Evolutionary conservation across 2,797 vertebrate genomes (phyloP).

Genomic region (Eidolon dupreanum): DNA sequence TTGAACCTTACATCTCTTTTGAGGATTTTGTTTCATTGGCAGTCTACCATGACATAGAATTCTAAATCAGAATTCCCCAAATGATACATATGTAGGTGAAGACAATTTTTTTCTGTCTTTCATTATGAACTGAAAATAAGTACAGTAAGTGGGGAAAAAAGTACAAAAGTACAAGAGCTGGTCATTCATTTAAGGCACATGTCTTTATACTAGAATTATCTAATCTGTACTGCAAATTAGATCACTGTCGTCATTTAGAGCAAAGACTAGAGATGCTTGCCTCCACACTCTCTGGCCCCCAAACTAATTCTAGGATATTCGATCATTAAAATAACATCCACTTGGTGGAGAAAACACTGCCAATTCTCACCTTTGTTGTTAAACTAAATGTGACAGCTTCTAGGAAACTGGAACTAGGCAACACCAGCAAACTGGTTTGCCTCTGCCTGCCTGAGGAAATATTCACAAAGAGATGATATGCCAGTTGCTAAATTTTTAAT

Average conservation of each 20-base stretch:
- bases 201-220: not conserved
- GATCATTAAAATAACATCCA: conserved; percentile 14
- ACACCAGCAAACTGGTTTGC: not conserved
- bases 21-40: not conserved
- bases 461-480: not conserved
- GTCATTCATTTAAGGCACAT: not conserved
- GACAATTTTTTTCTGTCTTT: not conserved
- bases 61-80: conserved; percentile 20
- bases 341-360: not conserved
- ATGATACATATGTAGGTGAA: not conserved
- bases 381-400: conserved; percentile 9
- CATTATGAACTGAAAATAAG: not conserved
- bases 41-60: not conserved
- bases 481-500: not conserved
- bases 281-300: not conserved
- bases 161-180: not conserved
- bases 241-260: not conserved
- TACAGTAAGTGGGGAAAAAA: not conserved
- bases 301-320: not conserved
- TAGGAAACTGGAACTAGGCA: not conserved
- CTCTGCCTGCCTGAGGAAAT: not conserved
- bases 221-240: not conserved
- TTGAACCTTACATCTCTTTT: not conserved
- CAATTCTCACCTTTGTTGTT: not conserved
- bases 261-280: not conserved